Evolutionary conservation across 2,113 vertebrate genomes (phyloP), one percentile per base, ranked within the genome.

Genomic region (Brachypodius melanocephalos): DNA sequence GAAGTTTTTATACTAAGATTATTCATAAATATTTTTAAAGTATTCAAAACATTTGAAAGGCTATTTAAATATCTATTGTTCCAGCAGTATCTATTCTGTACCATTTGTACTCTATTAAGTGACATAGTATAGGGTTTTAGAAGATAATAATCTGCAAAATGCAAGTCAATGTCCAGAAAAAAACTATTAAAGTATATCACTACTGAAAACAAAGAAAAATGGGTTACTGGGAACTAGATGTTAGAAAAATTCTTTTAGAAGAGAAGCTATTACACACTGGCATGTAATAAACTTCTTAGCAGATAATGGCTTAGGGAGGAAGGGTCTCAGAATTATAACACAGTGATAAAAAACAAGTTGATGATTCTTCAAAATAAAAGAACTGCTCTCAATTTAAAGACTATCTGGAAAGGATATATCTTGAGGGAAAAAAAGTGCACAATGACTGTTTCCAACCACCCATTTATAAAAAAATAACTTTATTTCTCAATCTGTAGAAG

Each of bases 281-380:
- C 78, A 85, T 72, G 48, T 59, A 93, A 91, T 95, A 91, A 90
- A 80, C 52, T 85, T 46, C 67, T 57, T 80, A 86, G 69, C 40
- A 77, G 46, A 78, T 59, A 55, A 76, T 71, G 52, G 65, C 59
- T 36, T 46, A 24, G 68, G 49, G 29, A 89, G 18, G 65, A 88
- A 73, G 79, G 22, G 46, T 81, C 76, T 69, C 42, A 19, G 73
- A 81, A 78, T 12, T 38, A 28, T 46, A 92, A 54, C 32, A 21
- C 2, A 34, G 25, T 18, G 48, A 48, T 83, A 67, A 91, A 87
- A 94, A 95, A n/a, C 43, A 91, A 83, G 52, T 43, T 38, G 52
- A 85, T 57, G 42, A 46, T 86, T 89, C 36, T 61, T 95, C 87
- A 79, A 84, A 92, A 92, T 77, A 65, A 86, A 86, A 90, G 3